Percentiles rank a stretch among this genome's conserved stretches.
These are phyloP conservation scores for Coluber constrictor DNA, from an alignment of 2,797 vertebrate species.

Conservation along the genomic window DNA sequence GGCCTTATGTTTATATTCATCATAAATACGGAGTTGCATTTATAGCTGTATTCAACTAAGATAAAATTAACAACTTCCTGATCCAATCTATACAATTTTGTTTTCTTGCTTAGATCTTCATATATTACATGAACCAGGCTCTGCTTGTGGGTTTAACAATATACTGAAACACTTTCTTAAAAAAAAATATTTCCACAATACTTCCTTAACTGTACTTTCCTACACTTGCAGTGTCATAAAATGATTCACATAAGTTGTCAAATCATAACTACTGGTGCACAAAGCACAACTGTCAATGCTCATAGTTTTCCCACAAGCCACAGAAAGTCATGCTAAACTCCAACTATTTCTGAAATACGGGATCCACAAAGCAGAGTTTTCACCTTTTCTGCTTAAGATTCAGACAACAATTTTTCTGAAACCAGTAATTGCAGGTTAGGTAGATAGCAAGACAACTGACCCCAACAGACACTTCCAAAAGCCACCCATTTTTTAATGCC, in stretches of 20 bases:
- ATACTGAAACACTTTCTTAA: not conserved
- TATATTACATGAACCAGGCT: not conserved
- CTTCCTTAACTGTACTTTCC: not conserved
- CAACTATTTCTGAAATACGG: slow-evolving; percentile 1
- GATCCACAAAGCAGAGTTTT: not conserved
- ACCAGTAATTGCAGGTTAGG: not conserved
- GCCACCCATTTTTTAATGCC: not conserved
- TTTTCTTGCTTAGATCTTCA: not conserved
- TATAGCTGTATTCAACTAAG: not conserved
- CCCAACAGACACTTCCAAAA: not conserved
- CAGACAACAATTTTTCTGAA: not conserved
- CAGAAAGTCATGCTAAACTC: not conserved
- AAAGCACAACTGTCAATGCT: not conserved
- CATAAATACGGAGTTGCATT: not conserved
- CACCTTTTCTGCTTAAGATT: not conserved
- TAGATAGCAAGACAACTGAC: not conserved
- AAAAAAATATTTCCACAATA: not conserved
- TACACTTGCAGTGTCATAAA: not conserved
- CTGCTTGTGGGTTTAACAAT: not conserved
- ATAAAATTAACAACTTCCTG: not conserved
- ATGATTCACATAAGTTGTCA: slow-evolving; percentile 8
- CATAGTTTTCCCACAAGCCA: slow-evolving; percentile 4
- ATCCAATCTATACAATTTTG: slow-evolving; percentile 5
- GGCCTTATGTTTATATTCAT: not conserved
- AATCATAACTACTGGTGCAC: not conserved